These are phyloP conservation scores for Xiphophorus couchianus DNA, from an alignment of 2,113 vertebrate species.

Conservation along the genomic window DNA sequence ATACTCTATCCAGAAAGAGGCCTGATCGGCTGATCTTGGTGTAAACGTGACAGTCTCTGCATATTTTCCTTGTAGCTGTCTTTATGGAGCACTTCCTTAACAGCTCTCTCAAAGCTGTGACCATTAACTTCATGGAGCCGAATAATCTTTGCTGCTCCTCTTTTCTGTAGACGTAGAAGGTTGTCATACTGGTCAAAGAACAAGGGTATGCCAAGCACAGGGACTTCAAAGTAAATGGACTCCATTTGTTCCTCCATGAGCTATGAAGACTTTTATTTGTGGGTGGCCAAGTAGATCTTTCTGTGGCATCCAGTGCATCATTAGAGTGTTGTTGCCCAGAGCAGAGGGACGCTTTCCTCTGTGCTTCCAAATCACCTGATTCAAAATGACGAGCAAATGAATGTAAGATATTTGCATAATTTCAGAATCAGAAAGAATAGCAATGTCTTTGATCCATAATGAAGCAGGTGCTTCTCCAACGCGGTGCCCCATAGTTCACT, in stretches of 20 bases:
- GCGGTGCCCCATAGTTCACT: no score
- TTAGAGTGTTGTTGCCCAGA: slow-evolving; percentile 77
- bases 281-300: slow-evolving; percentile 77
- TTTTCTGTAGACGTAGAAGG: slow-evolving; percentile 66
- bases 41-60: slow-evolving; percentile 63
- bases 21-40: slow-evolving; percentile 74
- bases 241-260: slow-evolving; percentile 78
- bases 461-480: no score
- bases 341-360: slow-evolving; percentile 62
- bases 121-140: slow-evolving; percentile 49
- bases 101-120: slow-evolving; percentile 46
- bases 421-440: no score
- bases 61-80: slow-evolving; percentile 70
- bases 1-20: slow-evolving; percentile 75
- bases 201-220: slow-evolving; percentile 74
- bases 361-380: slow-evolving; percentile 76
- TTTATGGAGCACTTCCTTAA: slow-evolving; percentile 51
- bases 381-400: neutral
- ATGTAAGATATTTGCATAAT: neutral
- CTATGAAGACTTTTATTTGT: slow-evolving; percentile 72
- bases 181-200: slow-evolving; percentile 80
- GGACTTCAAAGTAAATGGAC: slow-evolving; percentile 75
- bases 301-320: slow-evolving; percentile 77
- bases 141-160: slow-evolving; percentile 69
- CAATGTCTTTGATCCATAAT: no score